These are phyloP conservation scores for Hemibagrus guttatus DNA, from an alignment of 2,797 vertebrate species.

Conservation along the genomic window DNA sequence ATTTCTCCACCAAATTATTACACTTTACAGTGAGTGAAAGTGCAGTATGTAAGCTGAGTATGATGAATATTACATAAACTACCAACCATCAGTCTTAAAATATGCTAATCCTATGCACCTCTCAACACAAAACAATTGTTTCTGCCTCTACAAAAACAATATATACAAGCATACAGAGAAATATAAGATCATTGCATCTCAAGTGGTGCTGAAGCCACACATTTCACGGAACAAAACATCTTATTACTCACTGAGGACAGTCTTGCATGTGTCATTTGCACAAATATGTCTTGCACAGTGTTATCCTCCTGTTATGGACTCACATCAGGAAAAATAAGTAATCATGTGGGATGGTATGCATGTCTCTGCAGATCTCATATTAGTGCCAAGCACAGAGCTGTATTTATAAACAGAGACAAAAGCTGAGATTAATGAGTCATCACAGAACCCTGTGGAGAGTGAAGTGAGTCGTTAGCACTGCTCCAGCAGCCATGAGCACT, in stretches of 20 bases:
- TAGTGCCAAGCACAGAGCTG: constrained; percentile 56
- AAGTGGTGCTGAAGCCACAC: constrained; percentile 1
- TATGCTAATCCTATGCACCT: background rate
- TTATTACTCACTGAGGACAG: constrained; percentile 12
- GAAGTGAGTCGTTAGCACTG: constrained; percentile 51
- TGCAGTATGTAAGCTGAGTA: background rate
- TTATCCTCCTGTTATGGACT: constrained; percentile 30
- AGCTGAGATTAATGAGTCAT: constrained; percentile 60
- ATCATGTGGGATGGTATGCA: constrained; percentile 53
- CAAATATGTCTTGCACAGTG: constrained; percentile 3
- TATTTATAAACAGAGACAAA: constrained; percentile 62
- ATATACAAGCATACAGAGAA: background rate
- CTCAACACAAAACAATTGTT: background rate
- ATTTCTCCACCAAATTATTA: background rate
- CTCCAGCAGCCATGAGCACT: constrained; percentile 38
- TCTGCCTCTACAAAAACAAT: background rate
- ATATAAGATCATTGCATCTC: background rate
- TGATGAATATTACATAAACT: background rate
- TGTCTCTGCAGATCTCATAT: constrained; percentile 63
- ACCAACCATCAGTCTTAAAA: background rate
- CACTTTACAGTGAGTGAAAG: background rate
- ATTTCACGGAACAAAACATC: constrained; percentile 18
- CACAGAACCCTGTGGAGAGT: constrained; percentile 40
- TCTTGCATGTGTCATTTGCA: constrained; percentile 31
- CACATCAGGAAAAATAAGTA: constrained; percentile 49